Conservation (phyloP, 1,140 invertebrate species). For the Drosophila equinoxialis region DNA sequence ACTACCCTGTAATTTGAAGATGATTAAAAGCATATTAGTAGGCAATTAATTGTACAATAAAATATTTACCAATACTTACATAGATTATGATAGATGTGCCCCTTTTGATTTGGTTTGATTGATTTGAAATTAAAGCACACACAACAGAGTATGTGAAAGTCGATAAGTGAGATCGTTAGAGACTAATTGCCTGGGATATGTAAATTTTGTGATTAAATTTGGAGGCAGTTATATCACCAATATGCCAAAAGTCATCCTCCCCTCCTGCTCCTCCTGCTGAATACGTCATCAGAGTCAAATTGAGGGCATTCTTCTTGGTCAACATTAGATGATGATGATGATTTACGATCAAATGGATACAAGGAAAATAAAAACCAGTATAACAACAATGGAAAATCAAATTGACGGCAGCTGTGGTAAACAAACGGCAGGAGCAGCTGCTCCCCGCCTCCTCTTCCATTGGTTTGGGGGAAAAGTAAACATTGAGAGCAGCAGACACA, state of each 20-base stretch:
- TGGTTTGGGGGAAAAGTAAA: conserved; percentile 15
- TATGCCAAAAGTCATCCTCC: neutral
- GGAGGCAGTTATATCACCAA: no score
- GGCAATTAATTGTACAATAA: no score
- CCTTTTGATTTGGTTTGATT: no score
- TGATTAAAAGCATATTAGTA: neutral
- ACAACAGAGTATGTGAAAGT: neutral
- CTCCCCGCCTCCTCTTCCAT: neutral
- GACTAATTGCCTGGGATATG: no score
- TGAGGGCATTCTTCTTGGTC: conserved; percentile 11
- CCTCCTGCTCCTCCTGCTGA: neutral
- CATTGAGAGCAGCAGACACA: neutral
- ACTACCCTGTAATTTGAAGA: neutral
- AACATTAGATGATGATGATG: neutral
- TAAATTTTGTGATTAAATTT: neutral
- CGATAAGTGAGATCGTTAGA: neutral
- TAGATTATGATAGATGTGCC: no score
- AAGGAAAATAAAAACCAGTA: conserved; percentile 32
- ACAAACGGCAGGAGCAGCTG: conserved; percentile 4
- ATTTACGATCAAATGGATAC: neutral
- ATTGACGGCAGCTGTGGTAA: conserved; percentile 48
- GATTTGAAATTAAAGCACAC: no score
- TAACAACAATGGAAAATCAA: conserved; percentile 39
- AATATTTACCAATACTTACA: no score
- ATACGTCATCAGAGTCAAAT: neutral